Percentiles rank a stretch among this genome's conserved stretches.
These are phyloP conservation scores for Neoscelio sp. DNA, from an alignment of 2,888 invertebrate genomes.

Conservation along the genomic window DNA sequence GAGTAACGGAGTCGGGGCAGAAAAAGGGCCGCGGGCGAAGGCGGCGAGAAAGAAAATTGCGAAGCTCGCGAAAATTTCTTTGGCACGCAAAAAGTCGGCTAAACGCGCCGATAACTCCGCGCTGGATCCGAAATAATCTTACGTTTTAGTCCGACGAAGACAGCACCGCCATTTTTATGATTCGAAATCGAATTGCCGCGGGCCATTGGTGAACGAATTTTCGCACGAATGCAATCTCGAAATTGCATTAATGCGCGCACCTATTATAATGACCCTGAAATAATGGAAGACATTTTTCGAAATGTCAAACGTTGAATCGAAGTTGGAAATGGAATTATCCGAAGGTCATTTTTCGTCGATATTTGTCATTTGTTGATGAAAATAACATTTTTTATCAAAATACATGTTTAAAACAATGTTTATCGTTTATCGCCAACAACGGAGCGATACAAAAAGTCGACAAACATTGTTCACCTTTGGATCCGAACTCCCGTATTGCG, in stretches of 20 bases:
- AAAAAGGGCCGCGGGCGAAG: conserved; percentile 46
- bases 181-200: conserved; percentile 81
- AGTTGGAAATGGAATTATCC: conserved; percentile 29
- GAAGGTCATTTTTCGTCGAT: conserved; percentile 33
- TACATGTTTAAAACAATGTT: not conserved
- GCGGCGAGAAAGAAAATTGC: conserved; percentile 60
- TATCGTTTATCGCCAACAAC: no score
- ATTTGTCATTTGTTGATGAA: no score
- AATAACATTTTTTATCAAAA: conserved; percentile 24
- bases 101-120: conserved; percentile 58
- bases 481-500: no score
- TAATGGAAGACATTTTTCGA: conserved; percentile 48
- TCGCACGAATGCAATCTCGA: not conserved
- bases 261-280: conserved; percentile 20
- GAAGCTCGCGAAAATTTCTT: conserved; percentile 58
- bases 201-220: conserved; percentile 73
- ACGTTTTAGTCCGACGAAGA: conserved; percentile 43
- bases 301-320: conserved; percentile 30
- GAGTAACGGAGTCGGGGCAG: not conserved
- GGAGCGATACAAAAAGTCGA: no score
- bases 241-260: conserved; percentile 42
- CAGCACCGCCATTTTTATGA: conserved; percentile 79
- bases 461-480: no score
- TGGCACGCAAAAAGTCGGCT: conserved; percentile 57
- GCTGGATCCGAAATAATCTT: conserved; percentile 50